Evolutionary conservation across 2,113 vertebrate species (phyloP), one percentile per base, ranked within the genome.

Genomic region (Gobiocypris rarus): DNA sequence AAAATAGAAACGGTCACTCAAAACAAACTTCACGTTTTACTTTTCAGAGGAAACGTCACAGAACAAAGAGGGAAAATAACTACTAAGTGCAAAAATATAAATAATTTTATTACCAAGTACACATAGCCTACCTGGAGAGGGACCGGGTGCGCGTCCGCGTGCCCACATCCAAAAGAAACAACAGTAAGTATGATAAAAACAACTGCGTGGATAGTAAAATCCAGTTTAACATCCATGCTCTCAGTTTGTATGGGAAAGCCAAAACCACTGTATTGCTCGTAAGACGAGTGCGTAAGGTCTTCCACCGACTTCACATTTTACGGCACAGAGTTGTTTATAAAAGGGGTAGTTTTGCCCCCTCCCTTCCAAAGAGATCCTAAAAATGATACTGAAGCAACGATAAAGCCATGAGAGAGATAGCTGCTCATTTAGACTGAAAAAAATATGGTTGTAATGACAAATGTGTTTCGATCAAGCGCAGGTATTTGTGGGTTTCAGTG

Each of bases 81-180:
- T 6, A 26, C 34, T 15, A 26, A 71, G n/a, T 26, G 41, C 3
- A 31, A 52, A 74, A 15, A 9, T 26, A 50, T 19, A 1, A 3
- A 14, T 1, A 67, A 80, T 14, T 15, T 6, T 28, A 54, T 65
- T 67, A 54, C 10, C 61, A 17, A 77, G 9, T 9, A 14, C 14
- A 31, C 90, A 92, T 82, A n/a, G n/a, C n/a, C n/a, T n/a, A 95
- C 94, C 92, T 91, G 92, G 56, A 91, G 38, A 65, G 86, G 65
- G 38, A 75, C 43, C 5, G 81, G 9, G 28, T 80, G 87, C 38
- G 63, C 73, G 65, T 89, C 89, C 3, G 87, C 22, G 2, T 83
- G 85, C 4, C 87, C 69, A 84, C 86, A 90, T 79, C 89, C 87
- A 88, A 75, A 70, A 83, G 74, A 45, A 59, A 34, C 59, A 22